Evolutionary conservation across 2,797 vertebrate species (phyloP), one percentile per base, ranked within the genome.

Genomic region (Cuniculus paca): DNA sequence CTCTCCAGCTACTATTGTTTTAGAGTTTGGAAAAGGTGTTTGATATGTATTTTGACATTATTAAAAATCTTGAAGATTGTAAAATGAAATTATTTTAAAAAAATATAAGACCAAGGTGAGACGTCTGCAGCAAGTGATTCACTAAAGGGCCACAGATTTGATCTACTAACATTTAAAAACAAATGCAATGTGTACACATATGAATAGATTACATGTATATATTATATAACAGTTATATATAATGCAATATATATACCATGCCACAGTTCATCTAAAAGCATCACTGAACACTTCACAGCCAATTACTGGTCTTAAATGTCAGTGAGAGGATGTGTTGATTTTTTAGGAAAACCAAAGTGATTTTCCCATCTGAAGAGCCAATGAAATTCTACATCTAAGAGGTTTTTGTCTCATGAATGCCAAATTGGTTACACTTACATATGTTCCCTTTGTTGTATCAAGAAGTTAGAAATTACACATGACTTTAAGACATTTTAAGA

Each of bases 291-390:
- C 79, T 97, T 97, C 90, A 94, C 89, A 96, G 94, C 93, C 97
- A 97, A 97, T 97, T 97, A 90, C 93, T 97, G 79, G 86, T 94
- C 96, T 97, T 97, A 98, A 97, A 97, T 97, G 96, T 97, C 97
- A 98, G 82, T 91, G 88, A 98, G 91, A 97, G 95, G 91, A 97
- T 96, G 96, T 97, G 97, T 96, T 97, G 97, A 94, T 96, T 97
- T 96, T 97, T 93, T 95, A 96, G 92, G 42, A 88, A 97, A 96
- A 96, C 68, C 70, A 84, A 94, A 98, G 90, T 97, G 88, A 97
- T 88, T 97, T 97, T 97, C 63, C 36, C 88, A 86, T 95, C 85
- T 90, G 77, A 96, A 78, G 85, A 97, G 82, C 97, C 85, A 95
- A 82, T 97, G 92, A 77, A 92, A 89, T 92, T 95, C 75, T 92